phyloP scores from a whole-genome alignment of 2,113 vertebrate species.

The Cochlearius cochlearius region DNA sequence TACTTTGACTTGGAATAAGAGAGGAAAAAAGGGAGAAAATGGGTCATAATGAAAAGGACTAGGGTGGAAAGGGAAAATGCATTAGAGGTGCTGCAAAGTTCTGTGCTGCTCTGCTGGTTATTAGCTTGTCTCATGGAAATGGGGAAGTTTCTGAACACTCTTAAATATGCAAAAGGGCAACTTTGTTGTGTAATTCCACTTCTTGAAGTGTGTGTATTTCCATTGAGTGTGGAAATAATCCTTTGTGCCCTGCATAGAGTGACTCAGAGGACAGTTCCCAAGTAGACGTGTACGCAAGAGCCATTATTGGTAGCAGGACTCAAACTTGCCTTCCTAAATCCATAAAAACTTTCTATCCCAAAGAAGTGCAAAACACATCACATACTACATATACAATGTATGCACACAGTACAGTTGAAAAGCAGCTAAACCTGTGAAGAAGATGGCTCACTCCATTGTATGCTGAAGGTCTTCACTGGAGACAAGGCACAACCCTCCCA shows the following conservation, averaged over 20 bases:
- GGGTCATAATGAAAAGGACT: background rate
- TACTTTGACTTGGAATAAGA: background rate
- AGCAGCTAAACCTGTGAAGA: background rate
- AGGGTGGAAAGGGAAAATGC: background rate
- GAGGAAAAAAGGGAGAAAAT: background rate
- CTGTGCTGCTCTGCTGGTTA: background rate
- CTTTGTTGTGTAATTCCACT: background rate
- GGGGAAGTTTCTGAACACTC: background rate
- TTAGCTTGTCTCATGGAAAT: background rate
- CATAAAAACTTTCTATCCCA: background rate
- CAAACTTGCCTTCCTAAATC: background rate
- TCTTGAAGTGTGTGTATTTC: background rate
- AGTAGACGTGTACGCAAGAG: background rate
- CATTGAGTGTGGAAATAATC: background rate
- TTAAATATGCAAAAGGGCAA: background rate
- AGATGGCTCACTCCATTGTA: background rate
- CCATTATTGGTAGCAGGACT: background rate
- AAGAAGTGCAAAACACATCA: background rate
- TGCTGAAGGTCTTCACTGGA: background rate
- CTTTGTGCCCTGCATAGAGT: background rate
- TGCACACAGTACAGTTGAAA: background rate
- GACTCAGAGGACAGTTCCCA: background rate
- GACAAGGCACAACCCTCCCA: background rate
- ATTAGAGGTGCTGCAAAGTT: background rate
- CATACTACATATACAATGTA: fast-evolving